Evolutionary conservation across 2,888 invertebrate species (phyloP), one percentile per base, ranked within the genome.

Genomic region (Pyrrhosoma nymphula): DNA sequence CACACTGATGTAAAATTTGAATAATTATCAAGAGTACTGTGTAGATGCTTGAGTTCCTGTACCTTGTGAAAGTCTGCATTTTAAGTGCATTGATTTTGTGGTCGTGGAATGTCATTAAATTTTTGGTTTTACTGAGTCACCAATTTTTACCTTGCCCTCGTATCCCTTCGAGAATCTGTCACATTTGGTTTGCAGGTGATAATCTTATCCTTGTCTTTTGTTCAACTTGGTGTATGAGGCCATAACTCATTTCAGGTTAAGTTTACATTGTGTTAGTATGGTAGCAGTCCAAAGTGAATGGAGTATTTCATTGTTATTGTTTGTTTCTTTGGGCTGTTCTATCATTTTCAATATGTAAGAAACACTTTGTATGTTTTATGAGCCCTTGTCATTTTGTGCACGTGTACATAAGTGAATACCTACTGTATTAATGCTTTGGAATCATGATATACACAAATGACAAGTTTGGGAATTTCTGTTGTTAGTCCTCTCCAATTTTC

Each of bases 201-300:
- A 55, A 55, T 26, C 30, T 60, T 56, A 63, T 91, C 39, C 26
- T 63, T 91, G 47, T 47, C 47, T 56, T 26, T 88, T 47, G 91
- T 91, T 30, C 63, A 69, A 91, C 60, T 30, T 91, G 60, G 35
- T 91, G 60, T 35, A 93, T 47, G 69, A 75, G 35, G 30, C 35
- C 82, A n/a, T 30, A 82, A 82, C 30, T 82, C 35, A 35, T 82
- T 30, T 30, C n/a, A 69, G 26, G 26, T 4, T 26, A 35, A 35
- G 16, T 82, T 35, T 35, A 82, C 69, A 69, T 26, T 23, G 47
- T n/a, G 56, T 60, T 82, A 14, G 16, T 35, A 35, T 35, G 35
- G 35, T 35, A 35, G 82, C 18, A 35, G 82, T 35, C 82, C 16
- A 26, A 82, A 82, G 82, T 82, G 35, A 82, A 35, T 82, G 30